Evolutionary conservation across 2,797 vertebrate species (phyloP).

Genomic region (Acipenser ruthenus): DNA sequence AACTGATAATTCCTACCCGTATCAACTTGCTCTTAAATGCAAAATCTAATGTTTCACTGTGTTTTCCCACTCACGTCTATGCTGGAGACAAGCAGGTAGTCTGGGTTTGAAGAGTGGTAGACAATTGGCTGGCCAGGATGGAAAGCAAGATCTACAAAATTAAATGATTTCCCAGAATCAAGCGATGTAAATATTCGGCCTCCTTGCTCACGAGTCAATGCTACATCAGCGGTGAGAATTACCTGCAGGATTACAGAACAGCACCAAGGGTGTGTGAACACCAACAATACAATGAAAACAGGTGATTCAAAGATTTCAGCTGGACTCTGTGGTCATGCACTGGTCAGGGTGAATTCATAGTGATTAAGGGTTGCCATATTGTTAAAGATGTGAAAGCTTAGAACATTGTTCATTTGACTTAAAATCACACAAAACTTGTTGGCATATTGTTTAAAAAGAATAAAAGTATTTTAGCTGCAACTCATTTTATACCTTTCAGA

Average conservation of each 20-base stretch:
- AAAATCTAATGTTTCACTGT: not conserved
- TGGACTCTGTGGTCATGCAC: too few relatives aligned
- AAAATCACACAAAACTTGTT: too few relatives aligned
- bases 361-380: too few relatives aligned
- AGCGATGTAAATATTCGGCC: slow-evolving; percentile 62
- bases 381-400: too few relatives aligned
- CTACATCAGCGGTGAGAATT: slow-evolving; percentile 58
- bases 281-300: not conserved
- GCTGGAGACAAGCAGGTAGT: slow-evolving; percentile 59
- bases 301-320: not conserved
- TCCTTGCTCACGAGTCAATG: slow-evolving; percentile 40
- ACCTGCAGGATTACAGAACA: slow-evolving; percentile 40
- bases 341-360: too few relatives aligned
- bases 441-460: too few relatives aligned
- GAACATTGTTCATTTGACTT: too few relatives aligned
- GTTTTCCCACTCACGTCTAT: slow-evolving; percentile 52
- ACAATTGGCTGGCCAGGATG: slow-evolving; percentile 57
- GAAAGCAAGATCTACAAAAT: slow-evolving; percentile 57
- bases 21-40: not conserved
- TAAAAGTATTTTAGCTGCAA: too few relatives aligned
- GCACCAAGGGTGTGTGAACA: not conserved
- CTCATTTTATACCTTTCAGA: too few relatives aligned
- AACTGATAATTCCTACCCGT: too few relatives aligned
- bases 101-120: slow-evolving; percentile 58
- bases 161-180: slow-evolving; percentile 60